These are phyloP conservation scores for Halichoeres trimaculatus DNA, from an alignment of 2,113 vertebrate genomes.

Conservation along the genomic window DNA sequence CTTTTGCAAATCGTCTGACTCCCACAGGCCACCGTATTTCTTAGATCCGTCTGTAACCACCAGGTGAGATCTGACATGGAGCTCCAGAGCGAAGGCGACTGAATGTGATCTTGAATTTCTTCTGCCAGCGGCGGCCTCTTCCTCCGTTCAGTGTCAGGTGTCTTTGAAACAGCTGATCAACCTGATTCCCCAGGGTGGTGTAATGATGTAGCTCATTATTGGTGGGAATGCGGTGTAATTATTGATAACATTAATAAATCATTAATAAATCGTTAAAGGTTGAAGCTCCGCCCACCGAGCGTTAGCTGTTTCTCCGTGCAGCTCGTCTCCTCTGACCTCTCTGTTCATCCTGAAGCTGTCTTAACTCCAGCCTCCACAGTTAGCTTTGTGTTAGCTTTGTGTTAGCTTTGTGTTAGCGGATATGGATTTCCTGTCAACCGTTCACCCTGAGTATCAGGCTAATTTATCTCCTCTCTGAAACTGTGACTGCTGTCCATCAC, in stretches of 20 bases:
- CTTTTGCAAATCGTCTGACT: no score
- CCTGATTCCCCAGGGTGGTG: background rate
- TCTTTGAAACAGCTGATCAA: no score
- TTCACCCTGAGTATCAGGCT: slow-evolving; percentile 25
- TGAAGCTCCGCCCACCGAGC: no score
- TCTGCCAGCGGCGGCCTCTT: no score
- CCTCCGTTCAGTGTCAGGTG: no score
- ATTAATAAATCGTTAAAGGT: background rate
- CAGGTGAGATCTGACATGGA: no score
- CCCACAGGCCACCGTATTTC: no score
- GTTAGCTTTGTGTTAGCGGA: slow-evolving; percentile 30
- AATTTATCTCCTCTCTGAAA: slow-evolving; percentile 7
- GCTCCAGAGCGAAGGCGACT: no score
- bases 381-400: slow-evolving; percentile 35
- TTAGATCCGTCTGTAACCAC: no score
- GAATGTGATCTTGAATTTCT: no score
- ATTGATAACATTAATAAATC: background rate
- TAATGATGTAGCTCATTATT: background rate
- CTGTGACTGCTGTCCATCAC: slow-evolving; percentile 34
- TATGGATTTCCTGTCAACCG: slow-evolving; percentile 25
- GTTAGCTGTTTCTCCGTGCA: background rate
- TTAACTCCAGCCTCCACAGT: slow-evolving; percentile 5
- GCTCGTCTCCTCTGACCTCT: slow-evolving; percentile 1
- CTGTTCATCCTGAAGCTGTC: background rate
- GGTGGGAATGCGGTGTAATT: background rate